These are phyloP conservation scores for Helostoma temminkii DNA, from an alignment of 2,797 vertebrate genomes.

Conservation along the genomic window DNA sequence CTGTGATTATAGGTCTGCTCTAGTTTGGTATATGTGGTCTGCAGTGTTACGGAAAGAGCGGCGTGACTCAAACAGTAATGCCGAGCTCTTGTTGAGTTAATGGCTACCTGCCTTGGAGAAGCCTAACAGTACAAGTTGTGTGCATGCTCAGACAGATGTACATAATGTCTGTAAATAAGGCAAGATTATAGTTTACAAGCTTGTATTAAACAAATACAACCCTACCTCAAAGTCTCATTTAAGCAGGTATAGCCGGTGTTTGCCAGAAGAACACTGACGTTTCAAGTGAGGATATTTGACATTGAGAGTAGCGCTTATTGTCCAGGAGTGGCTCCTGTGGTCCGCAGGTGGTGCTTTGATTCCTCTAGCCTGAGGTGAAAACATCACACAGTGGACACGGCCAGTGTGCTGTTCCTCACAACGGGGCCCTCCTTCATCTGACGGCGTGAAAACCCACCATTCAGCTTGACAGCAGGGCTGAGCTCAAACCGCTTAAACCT, in stretches of 20 bases:
- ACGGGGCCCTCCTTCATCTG: constrained; percentile 47
- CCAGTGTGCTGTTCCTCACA: constrained; percentile 43
- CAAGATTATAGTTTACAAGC: constrained; percentile 1
- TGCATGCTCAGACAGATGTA: background rate
- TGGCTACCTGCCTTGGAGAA: constrained; percentile 58
- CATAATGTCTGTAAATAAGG: constrained; percentile 18
- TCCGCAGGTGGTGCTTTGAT: constrained; percentile 73
- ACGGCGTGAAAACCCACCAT: constrained; percentile 34
- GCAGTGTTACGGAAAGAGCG: constrained; percentile 20
- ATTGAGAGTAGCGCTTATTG: constrained; percentile 45
- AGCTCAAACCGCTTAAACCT: constrained; percentile 21
- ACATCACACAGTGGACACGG: constrained; percentile 52
- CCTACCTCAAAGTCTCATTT: constrained; percentile 2
- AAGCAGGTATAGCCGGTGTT: background rate
- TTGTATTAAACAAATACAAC: constrained; percentile 21
- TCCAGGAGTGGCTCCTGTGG: constrained; percentile 38
- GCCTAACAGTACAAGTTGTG: constrained; percentile 16
- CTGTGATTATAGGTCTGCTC: constrained; percentile 61
- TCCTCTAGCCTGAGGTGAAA: constrained; percentile 57
- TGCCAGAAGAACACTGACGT: constrained; percentile 54
- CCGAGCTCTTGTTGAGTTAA: constrained; percentile 55
- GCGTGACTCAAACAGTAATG: constrained; percentile 49
- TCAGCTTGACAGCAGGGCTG: constrained; percentile 50
- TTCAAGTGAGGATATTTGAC: constrained; percentile 48
- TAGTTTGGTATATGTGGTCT: background rate